These are phyloP conservation scores for Melanostoma scalare DNA, from an alignment of 2,888 invertebrate genomes.

Conservation along the genomic window DNA sequence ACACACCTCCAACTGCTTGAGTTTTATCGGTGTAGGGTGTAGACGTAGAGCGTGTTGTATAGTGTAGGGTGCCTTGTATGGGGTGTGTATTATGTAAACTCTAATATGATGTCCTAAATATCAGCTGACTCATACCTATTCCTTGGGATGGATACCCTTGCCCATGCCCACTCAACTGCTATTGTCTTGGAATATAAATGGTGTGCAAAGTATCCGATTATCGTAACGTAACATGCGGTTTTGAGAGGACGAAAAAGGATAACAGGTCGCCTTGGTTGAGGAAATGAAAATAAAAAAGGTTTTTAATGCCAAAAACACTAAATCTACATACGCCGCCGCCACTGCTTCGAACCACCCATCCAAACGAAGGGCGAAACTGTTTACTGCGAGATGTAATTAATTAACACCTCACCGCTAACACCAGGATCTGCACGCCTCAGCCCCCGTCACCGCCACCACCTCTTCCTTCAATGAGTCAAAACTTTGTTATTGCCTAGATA, in stretches of 20 bases:
- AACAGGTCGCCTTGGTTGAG: conserved; percentile 20
- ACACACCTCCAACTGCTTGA: background rate
- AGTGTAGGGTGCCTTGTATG: background rate
- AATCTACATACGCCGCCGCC: conserved; percentile 60
- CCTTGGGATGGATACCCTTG: background rate
- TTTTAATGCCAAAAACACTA: conserved; percentile 45
- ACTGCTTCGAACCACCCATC: conserved; percentile 25
- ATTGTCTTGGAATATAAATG: conserved; percentile 65
- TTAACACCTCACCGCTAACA: conserved; percentile 67
- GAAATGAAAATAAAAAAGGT: conserved; percentile 40
- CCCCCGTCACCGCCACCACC: background rate
- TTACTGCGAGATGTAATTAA: conserved; percentile 69
- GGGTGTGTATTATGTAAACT: conserved; percentile 1
- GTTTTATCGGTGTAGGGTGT: background rate
- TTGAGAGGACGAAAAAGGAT: conserved; percentile 35
- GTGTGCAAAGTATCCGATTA: conserved; percentile 70
- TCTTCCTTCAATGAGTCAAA: conserved; percentile 45
- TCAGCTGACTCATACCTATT: conserved; percentile 39
- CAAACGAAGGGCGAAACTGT: conserved; percentile 42
- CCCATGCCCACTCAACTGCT: conserved; percentile 43
- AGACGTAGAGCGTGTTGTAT: background rate
- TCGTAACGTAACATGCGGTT: conserved; percentile 70
- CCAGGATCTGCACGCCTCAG: conserved; percentile 14
- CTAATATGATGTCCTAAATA: conserved; percentile 31
- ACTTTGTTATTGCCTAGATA: conserved; percentile 63